These are phyloP conservation scores for Ispidina picta DNA, from an alignment of 2,797 vertebrate genomes.

Conservation along the genomic window DNA sequence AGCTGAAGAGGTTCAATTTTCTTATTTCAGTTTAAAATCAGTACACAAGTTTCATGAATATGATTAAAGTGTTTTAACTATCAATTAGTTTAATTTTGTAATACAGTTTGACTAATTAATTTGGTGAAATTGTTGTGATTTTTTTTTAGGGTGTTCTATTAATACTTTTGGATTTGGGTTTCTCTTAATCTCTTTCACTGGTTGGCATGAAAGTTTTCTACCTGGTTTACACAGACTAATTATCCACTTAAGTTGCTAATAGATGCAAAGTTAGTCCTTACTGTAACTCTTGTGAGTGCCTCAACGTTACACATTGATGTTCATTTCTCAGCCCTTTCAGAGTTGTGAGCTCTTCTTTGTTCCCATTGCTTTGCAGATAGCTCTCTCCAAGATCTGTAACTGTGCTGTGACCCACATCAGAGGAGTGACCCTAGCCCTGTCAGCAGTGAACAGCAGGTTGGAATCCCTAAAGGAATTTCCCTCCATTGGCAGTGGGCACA, in stretches of 20 bases:
- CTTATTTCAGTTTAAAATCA: not conserved
- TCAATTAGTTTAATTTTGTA: not conserved
- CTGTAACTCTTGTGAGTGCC: not conserved
- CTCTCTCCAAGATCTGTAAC: not conserved
- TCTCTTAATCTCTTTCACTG: not conserved
- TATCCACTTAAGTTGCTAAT: not conserved
- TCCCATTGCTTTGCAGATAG: not conserved
- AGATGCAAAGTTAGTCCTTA: not conserved
- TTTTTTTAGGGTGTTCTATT: not conserved
- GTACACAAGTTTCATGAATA: not conserved
- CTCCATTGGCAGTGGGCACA: not conserved
- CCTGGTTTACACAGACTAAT: not conserved
- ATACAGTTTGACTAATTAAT: not conserved
- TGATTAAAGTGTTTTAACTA: not conserved
- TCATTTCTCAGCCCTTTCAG: not conserved
- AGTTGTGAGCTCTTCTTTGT: not conserved
- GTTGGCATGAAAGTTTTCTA: not conserved
- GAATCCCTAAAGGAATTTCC: not conserved
- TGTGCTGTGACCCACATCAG: not conserved
- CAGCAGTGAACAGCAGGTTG: not conserved
- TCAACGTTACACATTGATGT: not conserved
- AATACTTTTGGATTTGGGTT: not conserved
- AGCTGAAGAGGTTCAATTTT: fast-evolving
- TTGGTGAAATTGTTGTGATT: not conserved
- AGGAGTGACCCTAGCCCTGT: not conserved